phyloP scores from a whole-genome alignment of 2,113 vertebrate species.

The Sorex fumeus region DNA sequence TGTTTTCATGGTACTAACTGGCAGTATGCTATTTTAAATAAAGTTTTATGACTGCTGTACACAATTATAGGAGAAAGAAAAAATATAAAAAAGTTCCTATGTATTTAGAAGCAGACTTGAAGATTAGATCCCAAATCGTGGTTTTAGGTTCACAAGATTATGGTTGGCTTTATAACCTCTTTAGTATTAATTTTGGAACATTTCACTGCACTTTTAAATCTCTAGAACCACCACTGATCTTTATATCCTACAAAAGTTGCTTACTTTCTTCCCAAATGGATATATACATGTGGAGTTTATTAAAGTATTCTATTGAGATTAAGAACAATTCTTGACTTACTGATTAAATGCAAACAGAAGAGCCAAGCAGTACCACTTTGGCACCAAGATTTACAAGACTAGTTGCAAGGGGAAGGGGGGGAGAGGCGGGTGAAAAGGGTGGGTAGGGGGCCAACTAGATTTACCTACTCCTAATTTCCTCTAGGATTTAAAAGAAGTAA shows the following conservation, averaged over 20 bases:
- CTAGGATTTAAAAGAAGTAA: conserved; percentile 13
- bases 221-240: background rate
- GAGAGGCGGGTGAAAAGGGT: too few species aligned
- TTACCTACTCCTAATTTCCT: background rate
- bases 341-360: background rate
- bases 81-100: background rate
- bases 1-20: background rate
- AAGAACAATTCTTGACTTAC: background rate
- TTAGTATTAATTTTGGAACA: conserved; percentile 10
- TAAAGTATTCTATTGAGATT: background rate
- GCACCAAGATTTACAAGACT: background rate
- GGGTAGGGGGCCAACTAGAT: background rate
- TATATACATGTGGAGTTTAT: background rate
- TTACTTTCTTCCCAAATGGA: background rate
- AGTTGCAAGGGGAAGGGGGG: too few species aligned
- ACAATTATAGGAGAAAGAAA: background rate
- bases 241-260: background rate
- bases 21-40: background rate
- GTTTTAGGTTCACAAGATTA: background rate
- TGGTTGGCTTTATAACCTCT: conserved; percentile 3
- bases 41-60: background rate
- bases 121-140: background rate
- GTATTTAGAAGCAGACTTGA: conserved; percentile 35
- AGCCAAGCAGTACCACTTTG: background rate
- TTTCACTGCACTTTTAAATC: background rate